Evolutionary conservation across 2,113 vertebrate genomes (phyloP), one percentile per base, ranked within the genome.

Genomic region (Gadus chalcogrammus): DNA sequence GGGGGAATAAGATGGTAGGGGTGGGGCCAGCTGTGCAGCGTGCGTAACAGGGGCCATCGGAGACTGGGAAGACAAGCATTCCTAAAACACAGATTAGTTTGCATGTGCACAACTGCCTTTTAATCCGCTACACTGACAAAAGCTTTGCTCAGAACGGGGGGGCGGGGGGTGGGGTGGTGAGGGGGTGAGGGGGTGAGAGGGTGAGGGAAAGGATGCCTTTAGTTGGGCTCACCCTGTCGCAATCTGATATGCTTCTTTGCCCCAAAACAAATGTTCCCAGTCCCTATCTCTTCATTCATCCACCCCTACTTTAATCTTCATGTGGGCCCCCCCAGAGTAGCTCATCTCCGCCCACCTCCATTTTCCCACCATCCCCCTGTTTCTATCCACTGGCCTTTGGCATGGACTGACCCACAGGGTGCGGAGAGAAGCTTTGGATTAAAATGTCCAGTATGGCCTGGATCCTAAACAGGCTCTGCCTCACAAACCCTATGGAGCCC

Each of bases 1-100:
- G 74, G 35, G 12, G 52, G 42, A 1, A 27, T 38, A 12, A 42
- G 60, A 1, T 13, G 17, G 42, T 3, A 38, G 58, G 24, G 15
- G 68, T 60, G 60, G 15, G 0, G 22, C 69, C 68, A 62, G 77
- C 67, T 72, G 80, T 61, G 67, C 18, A 15, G 72, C 61, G 62
- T 65, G 61, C 75, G 69, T 64, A 35, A 75, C 63, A 42, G 65
- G 65, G 69, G 73, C 82, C 69, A 68, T 80, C 73, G 82, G 81
- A 82, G 79, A 79, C 65, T 66, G 79, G 85, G 78, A 72, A 78
- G 75, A 79, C 76, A 73, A 79, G 79, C 86, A 85, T 86, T 81
- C 79, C 81, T 80, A 77, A 79, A 80, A 77, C 83, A 82, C 53
- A 72, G 88, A 89, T 89, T 89, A 88, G 82, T 87, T 85, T 83